Conservation (phyloP, 2,888 invertebrate genomes). For the Piscicola geometra region DNA sequence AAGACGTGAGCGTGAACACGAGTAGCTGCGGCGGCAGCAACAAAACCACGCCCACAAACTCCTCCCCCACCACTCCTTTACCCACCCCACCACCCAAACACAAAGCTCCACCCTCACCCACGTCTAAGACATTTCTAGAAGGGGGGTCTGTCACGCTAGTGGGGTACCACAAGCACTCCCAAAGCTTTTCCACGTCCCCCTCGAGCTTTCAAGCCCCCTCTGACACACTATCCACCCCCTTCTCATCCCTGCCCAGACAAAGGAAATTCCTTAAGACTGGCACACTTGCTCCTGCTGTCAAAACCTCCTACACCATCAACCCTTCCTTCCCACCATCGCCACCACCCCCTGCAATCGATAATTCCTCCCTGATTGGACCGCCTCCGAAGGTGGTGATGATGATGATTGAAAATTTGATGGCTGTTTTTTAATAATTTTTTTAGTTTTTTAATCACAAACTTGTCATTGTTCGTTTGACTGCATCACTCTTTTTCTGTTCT, state of each 20-base stretch:
- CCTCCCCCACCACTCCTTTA: background rate
- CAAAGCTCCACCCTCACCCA: background rate
- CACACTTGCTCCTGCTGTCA: conserved; percentile 29
- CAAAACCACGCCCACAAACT: background rate
- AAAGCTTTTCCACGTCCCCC: background rate
- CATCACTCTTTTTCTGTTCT: too few species aligned
- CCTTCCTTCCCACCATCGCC: conserved; percentile 29
- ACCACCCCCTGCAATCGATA: conserved; percentile 67
- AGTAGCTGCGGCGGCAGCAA: background rate
- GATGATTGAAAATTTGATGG: too few species aligned
- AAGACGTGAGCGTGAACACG: too few species aligned
- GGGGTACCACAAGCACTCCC: conserved; percentile 1
- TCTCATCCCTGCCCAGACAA: background rate
- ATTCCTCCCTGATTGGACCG: conserved; percentile 66
- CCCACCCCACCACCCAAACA: background rate
- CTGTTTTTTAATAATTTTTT: conserved; percentile 5
- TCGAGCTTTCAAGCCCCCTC: background rate
- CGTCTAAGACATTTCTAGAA: too few species aligned
- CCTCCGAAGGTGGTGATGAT: conserved; percentile 65
- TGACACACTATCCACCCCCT: background rate
- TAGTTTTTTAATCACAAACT: background rate
- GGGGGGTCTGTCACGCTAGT: background rate
- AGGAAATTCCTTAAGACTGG: background rate
- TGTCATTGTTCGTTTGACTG: background rate
- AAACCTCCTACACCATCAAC: conserved; percentile 33